Conservation (phyloP, 2,797 vertebrate genomes). For the Myotis daubentonii region DNA sequence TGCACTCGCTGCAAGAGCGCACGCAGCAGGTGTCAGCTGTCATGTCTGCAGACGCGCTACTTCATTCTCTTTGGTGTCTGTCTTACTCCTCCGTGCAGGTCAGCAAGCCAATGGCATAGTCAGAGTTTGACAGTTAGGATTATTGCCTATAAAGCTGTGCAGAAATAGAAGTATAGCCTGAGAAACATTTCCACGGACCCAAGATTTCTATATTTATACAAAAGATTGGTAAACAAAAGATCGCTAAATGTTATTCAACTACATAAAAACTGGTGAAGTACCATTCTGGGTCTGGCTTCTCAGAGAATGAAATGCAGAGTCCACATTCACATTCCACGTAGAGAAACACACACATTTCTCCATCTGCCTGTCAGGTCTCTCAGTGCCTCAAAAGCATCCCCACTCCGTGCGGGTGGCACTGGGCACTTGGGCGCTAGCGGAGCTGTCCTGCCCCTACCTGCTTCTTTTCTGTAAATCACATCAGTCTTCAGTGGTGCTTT, state of each 20-base stretch:
- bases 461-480: conserved; percentile 66
- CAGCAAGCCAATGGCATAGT: conserved; percentile 71
- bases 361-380: not conserved
- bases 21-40: conserved; percentile 20
- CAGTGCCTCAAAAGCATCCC: not conserved
- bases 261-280: conserved; percentile 65
- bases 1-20: conserved; percentile 84
- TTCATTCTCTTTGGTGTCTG: conserved; percentile 75
- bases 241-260: conserved; percentile 71
- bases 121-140: conserved; percentile 66
- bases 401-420: not conserved
- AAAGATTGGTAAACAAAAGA: conserved; percentile 67
- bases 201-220: conserved; percentile 84
- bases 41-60: conserved; percentile 80
- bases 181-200: conserved; percentile 75
- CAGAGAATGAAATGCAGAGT: conserved; percentile 57
- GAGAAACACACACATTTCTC: not conserved
- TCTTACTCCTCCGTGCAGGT: conserved; percentile 74
- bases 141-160: conserved; percentile 80
- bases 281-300: not conserved
- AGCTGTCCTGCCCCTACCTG: not conserved
- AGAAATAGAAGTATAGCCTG: conserved; percentile 73
- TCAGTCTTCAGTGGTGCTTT: conserved; percentile 61
- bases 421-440: not conserved
- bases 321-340: conserved; percentile 49